Conservation (phyloP, 2,888 invertebrate genomes). For the Malthinus flaveolus region DNA sequence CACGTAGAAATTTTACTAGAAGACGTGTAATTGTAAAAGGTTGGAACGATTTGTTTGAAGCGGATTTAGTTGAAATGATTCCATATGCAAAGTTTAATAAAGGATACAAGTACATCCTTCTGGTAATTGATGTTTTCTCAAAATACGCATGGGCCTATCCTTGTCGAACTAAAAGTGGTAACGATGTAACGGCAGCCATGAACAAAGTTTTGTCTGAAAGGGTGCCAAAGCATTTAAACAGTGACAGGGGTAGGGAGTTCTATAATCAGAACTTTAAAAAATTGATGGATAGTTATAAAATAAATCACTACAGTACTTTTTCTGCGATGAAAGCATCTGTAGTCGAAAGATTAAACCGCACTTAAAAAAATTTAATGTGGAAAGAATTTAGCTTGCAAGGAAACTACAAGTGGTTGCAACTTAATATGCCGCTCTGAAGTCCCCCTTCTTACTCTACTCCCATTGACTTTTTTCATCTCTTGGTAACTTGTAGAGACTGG, state of each 20-base stretch:
- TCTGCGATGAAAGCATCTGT: slow-evolving; percentile 30
- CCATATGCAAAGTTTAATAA: slow-evolving; percentile 41
- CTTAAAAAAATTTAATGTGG: too few species aligned
- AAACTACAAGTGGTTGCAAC: too few species aligned
- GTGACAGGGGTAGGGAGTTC: slow-evolving; percentile 40
- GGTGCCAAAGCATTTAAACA: slow-evolving; percentile 36
- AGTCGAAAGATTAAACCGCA: slow-evolving; percentile 31
- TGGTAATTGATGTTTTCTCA: slow-evolving; percentile 46
- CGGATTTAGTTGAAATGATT: slow-evolving; percentile 48
- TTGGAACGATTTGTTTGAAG: too few species aligned
- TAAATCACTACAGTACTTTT: slow-evolving; percentile 31
- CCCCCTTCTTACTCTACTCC: too few species aligned
- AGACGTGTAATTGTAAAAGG: too few species aligned
- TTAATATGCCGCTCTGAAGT: too few species aligned
- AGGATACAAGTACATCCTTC: too few species aligned
- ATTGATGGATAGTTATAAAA: slow-evolving; percentile 32
- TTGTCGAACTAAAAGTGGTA: slow-evolving; percentile 39
- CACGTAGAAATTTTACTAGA: too few species aligned
- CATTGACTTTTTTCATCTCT: too few species aligned
- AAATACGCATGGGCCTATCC: slow-evolving; percentile 46
- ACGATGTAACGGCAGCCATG: slow-evolving; percentile 28
- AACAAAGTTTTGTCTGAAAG: background rate
- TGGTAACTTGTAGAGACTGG: too few species aligned
- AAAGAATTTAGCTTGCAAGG: too few species aligned
- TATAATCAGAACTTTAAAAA: slow-evolving; percentile 35